Evolutionary conservation across 30 jellyfish, hydroid and myxozoan genomes (phyloP), one percentile per base, ranked within the genome.

Genomic region (Cassiopea xamachana): DNA sequence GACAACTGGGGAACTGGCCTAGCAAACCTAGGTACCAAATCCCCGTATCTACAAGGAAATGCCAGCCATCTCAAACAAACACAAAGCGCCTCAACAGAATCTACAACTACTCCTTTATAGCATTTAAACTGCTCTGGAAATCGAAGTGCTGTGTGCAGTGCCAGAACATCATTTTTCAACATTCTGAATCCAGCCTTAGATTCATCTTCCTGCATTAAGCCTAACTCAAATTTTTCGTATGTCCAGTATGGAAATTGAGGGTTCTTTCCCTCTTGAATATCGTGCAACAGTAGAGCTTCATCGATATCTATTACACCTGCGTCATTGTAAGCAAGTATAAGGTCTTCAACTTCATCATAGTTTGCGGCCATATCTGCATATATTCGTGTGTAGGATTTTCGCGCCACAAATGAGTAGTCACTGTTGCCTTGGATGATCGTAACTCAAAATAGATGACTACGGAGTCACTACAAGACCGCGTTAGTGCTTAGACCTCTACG

Each of bases 1-100:
- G 69, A 76, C 50, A 76, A 76, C 50, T 81, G 90, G 69, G 90
- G 90, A 18, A 81, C 81, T n/a, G 90, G 90, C 81, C 90, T 81
- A 55, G 85, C 85, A 76, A 76, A 76, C 68, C 85, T 27, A 76
- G 47, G 85, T 58, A 76, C 50, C 70, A 76, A 16, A 47, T 76
- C 85, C 15, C 69, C 67, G 47, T 76, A 76, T 76, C 85, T 76
- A 60, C 85, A 76, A 27, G 90, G 90, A 81, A 55, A 81, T 46
- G 90, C 90, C 68, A 60, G 77, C 73, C 90, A 1, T 46, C 60
- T 60, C 69, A 81, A 67, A 67, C 73, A 62, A 67, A 81, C 68
- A 69, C 90, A 81, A 19, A 27, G 27, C 39, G 81, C 81, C 43
- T 81, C 90, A 9, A 81, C 90, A 17, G 90, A 62, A 81, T 81